Percentiles rank a stretch among this genome's conserved stretches.
Conservation (phyloP, 2,113 vertebrate species). For the Chionis minor region DNA sequence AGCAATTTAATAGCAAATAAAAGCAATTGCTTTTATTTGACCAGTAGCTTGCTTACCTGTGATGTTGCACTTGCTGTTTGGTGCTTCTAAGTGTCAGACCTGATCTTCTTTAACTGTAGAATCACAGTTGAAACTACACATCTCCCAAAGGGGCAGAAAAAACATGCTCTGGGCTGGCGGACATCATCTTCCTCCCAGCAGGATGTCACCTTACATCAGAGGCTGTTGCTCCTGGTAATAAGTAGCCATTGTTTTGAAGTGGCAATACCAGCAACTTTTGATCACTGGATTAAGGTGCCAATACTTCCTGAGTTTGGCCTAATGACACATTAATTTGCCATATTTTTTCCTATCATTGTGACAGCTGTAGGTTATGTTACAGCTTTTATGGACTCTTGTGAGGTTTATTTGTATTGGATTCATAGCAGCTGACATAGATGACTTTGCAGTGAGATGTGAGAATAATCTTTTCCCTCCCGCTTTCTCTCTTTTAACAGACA, state of each 20-base stretch:
- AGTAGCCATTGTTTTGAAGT: neutral
- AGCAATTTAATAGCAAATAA: neutral
- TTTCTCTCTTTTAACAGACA: neutral
- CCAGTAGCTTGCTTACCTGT: neutral
- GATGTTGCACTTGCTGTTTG: neutral
- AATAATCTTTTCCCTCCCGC: neutral
- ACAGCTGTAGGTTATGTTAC: neutral
- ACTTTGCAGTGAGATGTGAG: neutral
- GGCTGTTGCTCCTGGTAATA: neutral
- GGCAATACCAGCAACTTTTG: neutral
- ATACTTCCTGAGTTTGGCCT: neutral
- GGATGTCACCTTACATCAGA: neutral
- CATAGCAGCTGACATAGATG: neutral
- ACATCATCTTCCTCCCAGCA: neutral
- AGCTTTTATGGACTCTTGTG: neutral
- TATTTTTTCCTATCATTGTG: neutral
- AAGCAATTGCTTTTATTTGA: neutral
- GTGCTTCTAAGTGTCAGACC: neutral
- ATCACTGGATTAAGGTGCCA: neutral
- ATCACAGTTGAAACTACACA: neutral
- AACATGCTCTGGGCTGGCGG: neutral
- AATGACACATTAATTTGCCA: neutral
- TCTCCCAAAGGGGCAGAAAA: neutral
- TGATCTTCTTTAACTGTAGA: neutral
- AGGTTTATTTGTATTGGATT: neutral